phyloP scores from a whole-genome alignment of 2,797 vertebrate species.

The Balearica regulorum region DNA sequence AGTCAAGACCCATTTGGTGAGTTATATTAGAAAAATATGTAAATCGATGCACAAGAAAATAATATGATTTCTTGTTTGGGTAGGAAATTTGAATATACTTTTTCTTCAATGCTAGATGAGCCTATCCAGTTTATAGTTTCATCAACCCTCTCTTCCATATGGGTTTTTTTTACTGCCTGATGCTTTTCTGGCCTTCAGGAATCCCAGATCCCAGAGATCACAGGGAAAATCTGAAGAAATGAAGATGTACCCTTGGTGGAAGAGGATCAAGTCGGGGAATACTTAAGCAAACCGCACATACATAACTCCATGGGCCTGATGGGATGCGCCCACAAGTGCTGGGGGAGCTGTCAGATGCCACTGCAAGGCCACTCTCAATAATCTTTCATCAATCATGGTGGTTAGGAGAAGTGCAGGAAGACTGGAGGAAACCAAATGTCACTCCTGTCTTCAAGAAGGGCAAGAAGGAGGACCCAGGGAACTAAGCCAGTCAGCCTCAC shows the following conservation, averaged over 20 bases:
- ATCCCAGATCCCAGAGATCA: neutral
- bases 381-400: no score
- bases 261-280: neutral
- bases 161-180: neutral
- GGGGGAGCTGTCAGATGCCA: neutral
- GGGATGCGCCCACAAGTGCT: neutral
- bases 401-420: no score
- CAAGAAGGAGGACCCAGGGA: no score
- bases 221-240: neutral
- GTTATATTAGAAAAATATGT: neutral
- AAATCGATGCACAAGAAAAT: neutral
- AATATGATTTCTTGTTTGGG: neutral
- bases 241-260: neutral
- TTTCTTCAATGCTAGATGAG: neutral
- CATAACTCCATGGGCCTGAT: neutral
- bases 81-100: neutral
- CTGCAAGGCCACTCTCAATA: neutral
- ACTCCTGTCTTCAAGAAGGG: no score
- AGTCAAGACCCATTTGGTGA: neutral
- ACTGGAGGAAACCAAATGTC: no score
- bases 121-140: neutral
- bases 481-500: no score
- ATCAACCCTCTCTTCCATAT: neutral
- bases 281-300: no score
- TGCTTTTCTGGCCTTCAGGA: neutral